Evolutionary conservation across 2,888 invertebrate genomes (phyloP), one percentile per base, ranked within the genome.

Genomic region (Eupithecia exiguata): DNA sequence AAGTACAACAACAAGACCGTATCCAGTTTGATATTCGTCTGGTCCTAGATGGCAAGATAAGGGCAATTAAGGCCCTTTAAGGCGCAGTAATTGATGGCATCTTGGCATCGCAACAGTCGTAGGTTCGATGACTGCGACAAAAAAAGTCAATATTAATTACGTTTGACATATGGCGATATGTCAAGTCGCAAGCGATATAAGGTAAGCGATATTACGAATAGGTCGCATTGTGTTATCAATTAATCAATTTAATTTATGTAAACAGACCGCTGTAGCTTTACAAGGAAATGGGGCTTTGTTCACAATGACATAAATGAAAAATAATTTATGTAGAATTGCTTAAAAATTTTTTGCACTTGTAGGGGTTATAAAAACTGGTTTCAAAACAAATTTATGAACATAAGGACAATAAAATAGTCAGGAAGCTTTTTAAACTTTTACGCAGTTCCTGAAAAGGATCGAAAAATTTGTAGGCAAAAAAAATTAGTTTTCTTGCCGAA

Each of bases 11-110:
- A 79, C 71, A 36, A 61, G 46, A 74, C 69, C 77, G 74, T 75
- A 78, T 80, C 83, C 73, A 79, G 83, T 77, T 83, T 86, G 86
- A 86, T 88, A 84, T 88, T 85, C 84, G 83, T 25, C 21, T 83
- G 72, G 72, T 72, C 43, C 77, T 77, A 88, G 89, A 90, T 90
- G 82, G 78, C 82, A 86, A 84, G 90, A 91, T 91, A 90, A 88
- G 80, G 80, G 87, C 85, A 91, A 91, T 91, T 91, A 91, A 89
- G 10, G 76, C 78, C 84, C 81, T 87, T 85, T 85, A 87, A 84
- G 86, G 84, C 76, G 78, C 80, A 53, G 78, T 88, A 89, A 90
- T 90, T 88, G 88, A 89, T 87, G 84, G 81, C 74, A 25, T 58
- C 58, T 58, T 58, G 53, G 58, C 83, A 83, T 74, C 82, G 84